These are phyloP conservation scores for Drosophila sp. DNA, from an alignment of 1,140 invertebrate species.

Conservation along the genomic window DNA sequence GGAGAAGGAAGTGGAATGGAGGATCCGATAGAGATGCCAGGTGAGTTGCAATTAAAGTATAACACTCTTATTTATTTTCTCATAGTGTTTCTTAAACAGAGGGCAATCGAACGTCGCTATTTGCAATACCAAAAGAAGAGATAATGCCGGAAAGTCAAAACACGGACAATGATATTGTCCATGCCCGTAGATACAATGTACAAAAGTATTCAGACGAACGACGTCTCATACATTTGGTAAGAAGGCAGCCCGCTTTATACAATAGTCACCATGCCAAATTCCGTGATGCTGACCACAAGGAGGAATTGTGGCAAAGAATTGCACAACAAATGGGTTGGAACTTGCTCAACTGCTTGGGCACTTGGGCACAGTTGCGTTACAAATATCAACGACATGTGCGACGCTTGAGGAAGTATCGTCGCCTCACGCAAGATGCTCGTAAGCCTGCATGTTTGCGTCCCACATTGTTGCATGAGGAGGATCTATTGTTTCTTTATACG, in stretches of 20 bases:
- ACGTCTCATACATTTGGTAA: conserved; percentile 39
- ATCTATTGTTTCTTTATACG: conserved; percentile 68
- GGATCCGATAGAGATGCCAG: too few relatives aligned
- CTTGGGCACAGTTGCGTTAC: conserved; percentile 63
- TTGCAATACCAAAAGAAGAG: not conserved
- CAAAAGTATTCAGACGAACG: conserved; percentile 6
- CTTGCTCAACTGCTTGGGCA: conserved; percentile 39
- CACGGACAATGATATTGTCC: not conserved
- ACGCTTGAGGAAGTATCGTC: conserved; percentile 42
- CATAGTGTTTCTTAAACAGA: too few relatives aligned
- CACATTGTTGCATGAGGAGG: conserved; percentile 57
- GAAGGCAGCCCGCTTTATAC: conserved; percentile 34
- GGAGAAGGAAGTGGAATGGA: not conserved
- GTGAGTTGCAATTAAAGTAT: too few relatives aligned
- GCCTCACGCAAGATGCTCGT: not conserved
- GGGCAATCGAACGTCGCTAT: too few relatives aligned
- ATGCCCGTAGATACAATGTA: not conserved
- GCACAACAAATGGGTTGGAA: conserved; percentile 21
- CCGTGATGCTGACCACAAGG: conserved; percentile 31
- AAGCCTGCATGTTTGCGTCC: conserved; percentile 29
- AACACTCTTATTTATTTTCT: too few relatives aligned
- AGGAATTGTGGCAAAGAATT: conserved; percentile 55
- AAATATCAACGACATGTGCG: conserved; percentile 62
- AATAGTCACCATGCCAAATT: conserved; percentile 37
- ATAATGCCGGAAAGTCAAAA: not conserved